phyloP scores from a whole-genome alignment of 2,888 invertebrate species.

The Dinocampus coccinellae region DNA sequence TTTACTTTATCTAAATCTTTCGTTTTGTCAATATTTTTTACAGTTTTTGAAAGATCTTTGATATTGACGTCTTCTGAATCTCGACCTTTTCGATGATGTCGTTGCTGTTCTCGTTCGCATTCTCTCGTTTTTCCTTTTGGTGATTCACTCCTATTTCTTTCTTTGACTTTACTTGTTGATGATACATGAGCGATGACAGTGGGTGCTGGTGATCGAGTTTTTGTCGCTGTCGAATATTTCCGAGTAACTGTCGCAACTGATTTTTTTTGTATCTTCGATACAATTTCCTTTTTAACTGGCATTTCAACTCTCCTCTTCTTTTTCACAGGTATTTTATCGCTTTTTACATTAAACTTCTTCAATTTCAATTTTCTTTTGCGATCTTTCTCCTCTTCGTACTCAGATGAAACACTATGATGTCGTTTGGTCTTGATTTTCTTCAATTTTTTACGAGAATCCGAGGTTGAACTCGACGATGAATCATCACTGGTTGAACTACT shows the following conservation, averaged over 20 bases:
- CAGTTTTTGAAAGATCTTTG: conserved; percentile 51
- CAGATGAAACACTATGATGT: conserved; percentile 77
- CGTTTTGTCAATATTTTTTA: conserved; percentile 53
- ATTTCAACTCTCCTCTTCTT: conserved; percentile 64
- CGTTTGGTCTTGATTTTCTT: conserved; percentile 72
- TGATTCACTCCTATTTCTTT: conserved; percentile 63
- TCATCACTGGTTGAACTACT: conserved; percentile 75
- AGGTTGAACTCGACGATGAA: conserved; percentile 74
- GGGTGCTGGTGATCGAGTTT: conserved; percentile 52
- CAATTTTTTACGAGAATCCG: conserved; percentile 72
- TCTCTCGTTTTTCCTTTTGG: conserved; percentile 40
- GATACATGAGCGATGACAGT: conserved; percentile 46
- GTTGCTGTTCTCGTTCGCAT: conserved; percentile 56
- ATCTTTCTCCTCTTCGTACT: conserved; percentile 75
- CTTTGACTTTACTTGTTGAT: conserved; percentile 54
- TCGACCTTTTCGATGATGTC: conserved; percentile 54
- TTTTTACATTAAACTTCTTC: conserved; percentile 61
- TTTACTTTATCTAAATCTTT: conserved; percentile 61
- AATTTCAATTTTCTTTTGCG: conserved; percentile 65
- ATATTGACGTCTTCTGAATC: conserved; percentile 49
- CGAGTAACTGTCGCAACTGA: conserved; percentile 45
- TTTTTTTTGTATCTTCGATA: conserved; percentile 47
- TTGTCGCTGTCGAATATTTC: conserved; percentile 46
- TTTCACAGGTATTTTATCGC: conserved; percentile 56
- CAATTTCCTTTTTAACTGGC: conserved; percentile 38